Base-by-base conservation (phyloP, 2,888 invertebrate genomes). In the Cotesia congregata region DNA sequence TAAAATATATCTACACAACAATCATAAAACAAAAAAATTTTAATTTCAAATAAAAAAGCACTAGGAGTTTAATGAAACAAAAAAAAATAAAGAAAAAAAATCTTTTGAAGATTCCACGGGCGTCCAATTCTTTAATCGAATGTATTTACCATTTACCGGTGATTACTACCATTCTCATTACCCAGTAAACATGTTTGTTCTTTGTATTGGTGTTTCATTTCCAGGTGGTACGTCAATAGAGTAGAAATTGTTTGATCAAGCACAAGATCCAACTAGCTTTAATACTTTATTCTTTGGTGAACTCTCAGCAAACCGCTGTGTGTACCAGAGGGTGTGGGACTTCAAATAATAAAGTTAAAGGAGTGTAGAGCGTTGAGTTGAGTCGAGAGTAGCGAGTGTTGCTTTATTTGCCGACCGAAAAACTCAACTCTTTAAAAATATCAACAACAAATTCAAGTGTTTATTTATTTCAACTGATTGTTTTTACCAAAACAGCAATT, bases 221-320 rank as follows among this genome's bases (percentile, higher is more conserved):
- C 20, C 60, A 71, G 61, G 60, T 64, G 50, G 62, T 72, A 64
- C 41, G 72, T 72, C 72, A 72, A 72, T 64, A 72, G 6, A 17
- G n/a, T 15, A 7, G 38, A 38, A 20, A 64, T 64, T 72, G 72
- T 72, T 72, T 72, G 72, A 72, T 72, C 64, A 64, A 72, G 72
- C 72, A 64, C 41, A 62, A 64, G 72, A 62, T 50, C 50, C 50
- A 41, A 67, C 20, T 20, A 41, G 72, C 17, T 41, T 62, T 64
- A 5, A 61, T 39, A 61, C 38, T 41, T 20, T 41, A 41, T 40
- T 64, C 64, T 64, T 72, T 61, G 71, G 62, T 17, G 30, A 20
- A 50, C 50, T 50, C 50, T 50, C 50, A 50, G 50, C 12, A 50
- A 50, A 50, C 50, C 2, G 39, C 5, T 67, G 38, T 15, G 39